Evolutionary conservation across 2,888 invertebrate species (phyloP), one percentile per base, ranked within the genome.

Genomic region (Cepaea hortensis): DNA sequence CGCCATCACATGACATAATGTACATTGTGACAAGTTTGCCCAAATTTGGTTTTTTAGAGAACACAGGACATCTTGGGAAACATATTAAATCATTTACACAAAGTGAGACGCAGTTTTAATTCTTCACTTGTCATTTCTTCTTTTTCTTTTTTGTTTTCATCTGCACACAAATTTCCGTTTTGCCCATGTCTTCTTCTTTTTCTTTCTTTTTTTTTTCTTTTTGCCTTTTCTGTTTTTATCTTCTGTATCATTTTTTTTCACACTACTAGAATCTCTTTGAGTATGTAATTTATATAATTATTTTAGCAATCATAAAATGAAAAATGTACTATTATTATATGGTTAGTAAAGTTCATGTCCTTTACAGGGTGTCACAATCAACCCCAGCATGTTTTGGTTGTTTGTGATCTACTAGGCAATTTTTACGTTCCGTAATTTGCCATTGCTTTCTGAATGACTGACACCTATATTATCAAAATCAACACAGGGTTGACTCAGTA

Each of bases 11-110:
- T 46, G 88, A 91, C 35, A 88, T 94, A 3, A 85, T 91, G 62
- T 94, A 90, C 89, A 89, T 89, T 35, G 90, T 94, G 62, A 92
- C 91, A 61, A 85, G 89, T 68, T 90, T 89, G 15, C 93, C 94
- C 6, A 87, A 88, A 65, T 89, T 90, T 87, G 94, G 94, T 13
- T 89, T 90, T 46, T 86, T 94, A 48, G 92, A 93, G 84, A 90
- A 90, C 81, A 90, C 88, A 9, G 87, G 88, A 13, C 89, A 89
- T 13, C 91, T 91, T 18, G 91, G 91, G 3, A 84, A 85, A 18
- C 87, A 90, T 46, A 87, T 93, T 35, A 84, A 83, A 6, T 89
- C 91, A 9, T 93, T 93, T 87, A 92, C 93, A 81, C 93, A 93
- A 90, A 92, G 93, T 93, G 86, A 75, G 84, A 23, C 35, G 20